Evolutionary conservation across 2,888 invertebrate species (phyloP).

Genomic region (Drosophila melanocephala): DNA sequence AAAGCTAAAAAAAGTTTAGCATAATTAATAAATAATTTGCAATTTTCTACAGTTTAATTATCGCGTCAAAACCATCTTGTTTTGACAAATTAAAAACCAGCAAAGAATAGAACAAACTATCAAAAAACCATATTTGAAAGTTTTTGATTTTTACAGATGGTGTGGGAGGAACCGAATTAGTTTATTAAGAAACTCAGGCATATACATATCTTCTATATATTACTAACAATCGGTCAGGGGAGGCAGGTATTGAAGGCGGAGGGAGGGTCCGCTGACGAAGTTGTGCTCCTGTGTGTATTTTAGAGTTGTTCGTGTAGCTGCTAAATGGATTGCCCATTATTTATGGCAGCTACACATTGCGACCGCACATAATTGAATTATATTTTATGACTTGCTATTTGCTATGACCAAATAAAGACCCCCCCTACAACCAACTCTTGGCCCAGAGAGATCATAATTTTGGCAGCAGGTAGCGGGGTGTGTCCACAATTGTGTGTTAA

Average conservation of each 20-base stretch:
- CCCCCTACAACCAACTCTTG: not conserved
- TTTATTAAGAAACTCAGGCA: not conserved
- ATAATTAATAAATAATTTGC: not conserved
- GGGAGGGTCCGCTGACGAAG: not conserved
- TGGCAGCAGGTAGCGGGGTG: constrained; percentile 39
- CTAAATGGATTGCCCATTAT: constrained; percentile 59
- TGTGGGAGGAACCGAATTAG: not conserved
- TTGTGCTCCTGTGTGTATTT: constrained; percentile 37
- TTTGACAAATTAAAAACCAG: not conserved
- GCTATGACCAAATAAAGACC: constrained; percentile 53
- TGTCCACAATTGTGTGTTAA: constrained; percentile 64
- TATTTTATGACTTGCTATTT: constrained; percentile 45
- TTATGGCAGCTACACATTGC: constrained; percentile 68
- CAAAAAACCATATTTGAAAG: not conserved
- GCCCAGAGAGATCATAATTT: not conserved
- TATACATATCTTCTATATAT: not conserved
- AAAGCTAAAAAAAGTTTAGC: not conserved
- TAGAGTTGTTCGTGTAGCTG: constrained; percentile 38
- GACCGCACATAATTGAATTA: constrained; percentile 77
- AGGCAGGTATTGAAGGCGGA: not conserved
- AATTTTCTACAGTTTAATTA: not conserved
- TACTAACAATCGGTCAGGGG: not conserved
- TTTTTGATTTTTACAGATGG: not conserved
- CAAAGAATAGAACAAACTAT: not conserved
- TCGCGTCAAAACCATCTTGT: not conserved